Evolutionary conservation across 2,797 vertebrate species (phyloP).

Genomic region (Tadarida brasiliensis): DNA sequence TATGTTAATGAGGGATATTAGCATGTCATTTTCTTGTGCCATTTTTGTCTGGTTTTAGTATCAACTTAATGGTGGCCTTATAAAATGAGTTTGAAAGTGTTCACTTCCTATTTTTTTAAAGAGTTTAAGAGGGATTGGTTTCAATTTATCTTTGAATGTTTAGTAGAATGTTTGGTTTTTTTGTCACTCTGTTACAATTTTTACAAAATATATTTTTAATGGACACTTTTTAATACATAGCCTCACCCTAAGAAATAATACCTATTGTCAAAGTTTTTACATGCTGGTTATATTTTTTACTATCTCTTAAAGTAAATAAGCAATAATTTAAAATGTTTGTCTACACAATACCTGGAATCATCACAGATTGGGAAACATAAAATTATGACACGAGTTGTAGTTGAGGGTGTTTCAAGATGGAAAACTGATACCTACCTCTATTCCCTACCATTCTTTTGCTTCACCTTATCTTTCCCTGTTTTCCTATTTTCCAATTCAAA

Average conservation of each 20-base stretch:
- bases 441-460: neutral
- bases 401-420: neutral
- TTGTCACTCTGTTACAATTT: neutral
- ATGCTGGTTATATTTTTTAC: slow-evolving; percentile 28
- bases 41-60: neutral
- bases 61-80: neutral
- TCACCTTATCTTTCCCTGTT: neutral
- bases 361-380: neutral
- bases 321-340: slow-evolving; percentile 21
- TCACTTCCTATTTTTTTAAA: neutral
- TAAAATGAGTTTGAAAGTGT: neutral
- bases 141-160: neutral
- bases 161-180: neutral
- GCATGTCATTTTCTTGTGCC: neutral
- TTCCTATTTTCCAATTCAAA: slow-evolving; percentile 37
- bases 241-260: neutral
- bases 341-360: neutral
- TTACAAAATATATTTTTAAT: slow-evolving; percentile 28
- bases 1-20: neutral
- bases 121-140: neutral
- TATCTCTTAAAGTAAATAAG: slow-evolving; percentile 3
- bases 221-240: neutral
- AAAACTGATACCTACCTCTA: neutral
- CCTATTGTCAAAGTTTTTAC: neutral
- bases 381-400: neutral